Evolutionary conservation across 1,140 invertebrate genomes (phyloP), one percentile per base, ranked within the genome.

Genomic region (Cherax destructor): DNA sequence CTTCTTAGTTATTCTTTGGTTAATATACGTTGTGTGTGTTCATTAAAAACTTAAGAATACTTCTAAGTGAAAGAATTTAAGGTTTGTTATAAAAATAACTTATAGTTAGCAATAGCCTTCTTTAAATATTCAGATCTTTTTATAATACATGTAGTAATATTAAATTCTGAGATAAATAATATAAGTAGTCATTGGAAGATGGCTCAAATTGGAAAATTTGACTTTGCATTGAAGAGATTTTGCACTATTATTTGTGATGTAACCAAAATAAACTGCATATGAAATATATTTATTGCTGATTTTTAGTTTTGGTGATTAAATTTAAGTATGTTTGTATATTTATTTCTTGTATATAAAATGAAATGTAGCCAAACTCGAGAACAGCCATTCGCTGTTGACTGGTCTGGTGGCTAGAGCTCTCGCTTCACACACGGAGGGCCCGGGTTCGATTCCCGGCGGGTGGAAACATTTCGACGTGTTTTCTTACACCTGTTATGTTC

Each of bases 1-100:
- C 16, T 93, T 95, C 80, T 93, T 96, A 52, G 91, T 96, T 30
- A 86, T 92, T n/a, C 93, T 96, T 4, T 96, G 96, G 96, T 86
- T 96, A 72, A 50, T 95, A 0, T 96, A 96, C 91, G 93, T 96
- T 18, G 65, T 95, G 6, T 77, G 96, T 7, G 95, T 95, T 94
- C 95, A 11, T 93, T 96, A 7, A 94, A 95, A 93, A 94, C 94
- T 18, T 95, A 95, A 84, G 95, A 93, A 2, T 88, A 94, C 77
- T 94, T 94, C 41, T 56, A 24, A 76, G 61, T 50, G 49, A 3
- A 59, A 74, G 9, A 41, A 59, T 13, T 30, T 74, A 30, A 74
- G 30, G 69, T 74, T 30, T 74, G 69, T 74, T 9, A 74, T 74
- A 30, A 30, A 74, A 30, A 30, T 9, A 74, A 74, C 24, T 74